Base-by-base conservation (phyloP, 2,888 invertebrate species). In the Heliconius ismenius region DNA sequence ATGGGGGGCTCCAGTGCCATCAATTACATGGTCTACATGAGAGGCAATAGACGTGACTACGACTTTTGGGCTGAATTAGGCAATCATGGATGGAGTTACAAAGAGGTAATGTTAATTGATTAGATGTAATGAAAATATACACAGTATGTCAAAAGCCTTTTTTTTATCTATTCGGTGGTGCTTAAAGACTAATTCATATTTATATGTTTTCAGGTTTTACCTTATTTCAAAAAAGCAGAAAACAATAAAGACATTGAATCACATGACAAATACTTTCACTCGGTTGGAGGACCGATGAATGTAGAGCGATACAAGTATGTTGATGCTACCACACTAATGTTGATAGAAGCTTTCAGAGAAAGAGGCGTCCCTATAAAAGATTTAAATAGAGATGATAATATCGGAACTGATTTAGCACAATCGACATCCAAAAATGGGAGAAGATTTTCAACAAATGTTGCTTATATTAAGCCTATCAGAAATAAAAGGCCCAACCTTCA, bases 161-260 rank as follows among this genome's bases (percentile, higher is more conserved):
- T 2, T 15, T 49, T 49, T 18, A 18, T 49, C 2, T 49, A 49
- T 49, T 49, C 0, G 18, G 43, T 49, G 6, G 6, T 18, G 43
- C 2, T 49, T 49, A 3, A 49, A 18, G 49, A 21, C 49, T 49
- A 4, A 58, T 58, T 58, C 11, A n/a, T n/a, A n/a, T 58, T 58
- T 58, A 74, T 67, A 67, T 28, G 24, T 26, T 90, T 90, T 9
- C 89, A 94, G 94, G 90, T 96, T 1, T 90, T 97, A 26, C 96
- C 96, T 0, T 97, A 97, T 85, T 97, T 96, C 86, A 95, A 95
- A 76, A 96, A 96, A 89, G 93, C 96, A 0, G 96, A 96, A 89
- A 93, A 96, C 81, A 96, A 96, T 82, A 90, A 92, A 84, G 95
- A 96, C 78, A 85, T 92, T 1, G 95, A 95, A 83, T 86, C 93